Conservation (phyloP, 1,140 invertebrate species). For the Aphelenchoides fujianensis region DNA sequence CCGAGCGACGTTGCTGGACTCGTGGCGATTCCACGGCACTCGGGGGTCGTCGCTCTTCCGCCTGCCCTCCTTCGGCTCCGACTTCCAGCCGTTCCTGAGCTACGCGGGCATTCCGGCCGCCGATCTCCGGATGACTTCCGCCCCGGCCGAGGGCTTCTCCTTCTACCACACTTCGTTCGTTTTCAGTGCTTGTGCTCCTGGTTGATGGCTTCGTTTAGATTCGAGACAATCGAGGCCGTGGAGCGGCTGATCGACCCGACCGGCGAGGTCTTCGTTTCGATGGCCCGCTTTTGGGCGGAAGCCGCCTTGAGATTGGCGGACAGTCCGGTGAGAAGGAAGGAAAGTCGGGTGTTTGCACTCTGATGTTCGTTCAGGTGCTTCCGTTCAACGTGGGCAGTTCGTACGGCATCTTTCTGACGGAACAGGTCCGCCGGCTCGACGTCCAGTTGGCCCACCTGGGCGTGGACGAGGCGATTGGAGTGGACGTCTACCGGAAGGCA, state of each 20-base stretch:
- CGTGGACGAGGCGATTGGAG: conserved; percentile 30
- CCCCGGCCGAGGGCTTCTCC: conserved; percentile 48
- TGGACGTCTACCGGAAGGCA: conserved; percentile 22
- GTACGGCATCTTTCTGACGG: conserved; percentile 35
- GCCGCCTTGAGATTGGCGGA: conserved; percentile 39
- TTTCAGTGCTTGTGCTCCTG: too few relatives aligned
- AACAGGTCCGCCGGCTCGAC: conserved; percentile 29
- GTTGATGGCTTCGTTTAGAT: too few relatives aligned
- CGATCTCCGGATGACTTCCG: conserved; percentile 42
- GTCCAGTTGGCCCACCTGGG: conserved; percentile 34
- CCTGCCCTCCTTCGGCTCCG: conserved; percentile 44
- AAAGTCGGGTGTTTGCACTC: conserved; percentile 8
- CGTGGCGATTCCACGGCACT: conserved; percentile 47
- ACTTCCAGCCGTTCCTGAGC: conserved; percentile 51
- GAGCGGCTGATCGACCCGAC: conserved; percentile 44
- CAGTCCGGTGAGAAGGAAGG: conserved; percentile 34
- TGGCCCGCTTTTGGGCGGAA: conserved; percentile 55
- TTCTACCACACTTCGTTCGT: conserved; percentile 46
- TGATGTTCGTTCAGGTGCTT: conserved; percentile 43
- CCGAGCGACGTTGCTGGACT: conserved; percentile 42
- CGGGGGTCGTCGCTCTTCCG: conserved; percentile 41
- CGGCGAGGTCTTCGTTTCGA: conserved; percentile 31
- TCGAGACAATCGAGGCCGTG: background rate
- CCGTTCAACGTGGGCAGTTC: conserved; percentile 47
- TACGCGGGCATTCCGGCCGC: conserved; percentile 45